phyloP scores from a whole-genome alignment of 2,113 vertebrate genomes.

The Nothobranchius kuhntae region DNA sequence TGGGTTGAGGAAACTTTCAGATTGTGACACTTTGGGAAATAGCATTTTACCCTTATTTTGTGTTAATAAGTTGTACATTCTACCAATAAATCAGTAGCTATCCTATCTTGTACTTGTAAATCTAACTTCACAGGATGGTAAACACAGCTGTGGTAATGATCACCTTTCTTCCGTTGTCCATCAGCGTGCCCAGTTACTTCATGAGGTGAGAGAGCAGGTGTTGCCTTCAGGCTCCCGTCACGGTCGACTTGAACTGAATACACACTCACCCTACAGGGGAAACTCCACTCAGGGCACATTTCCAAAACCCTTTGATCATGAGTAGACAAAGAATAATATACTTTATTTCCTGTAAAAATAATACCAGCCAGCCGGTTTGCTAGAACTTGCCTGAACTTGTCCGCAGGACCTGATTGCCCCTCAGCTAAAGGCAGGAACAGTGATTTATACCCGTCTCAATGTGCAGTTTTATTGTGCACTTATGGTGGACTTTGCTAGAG shows the following conservation, averaged over 20 bases:
- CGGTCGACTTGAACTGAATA: conserved; percentile 17
- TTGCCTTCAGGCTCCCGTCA: conserved; percentile 11
- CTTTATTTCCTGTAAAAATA: conserved; percentile 42
- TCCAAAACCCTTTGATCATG: conserved; percentile 23
- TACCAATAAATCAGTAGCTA: not conserved
- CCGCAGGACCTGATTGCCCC: not conserved
- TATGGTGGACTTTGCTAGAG: not conserved
- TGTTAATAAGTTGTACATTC: too few relatives aligned
- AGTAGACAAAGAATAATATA: conserved; percentile 1
- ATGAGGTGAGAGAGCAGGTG: conserved; percentile 20
- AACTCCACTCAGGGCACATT: conserved; percentile 54
- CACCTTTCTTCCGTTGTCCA: not conserved
- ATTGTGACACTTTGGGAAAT: conserved; percentile 20
- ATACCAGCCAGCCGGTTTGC: not conserved
- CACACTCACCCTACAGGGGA: conserved; percentile 30
- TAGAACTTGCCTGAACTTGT: conserved; percentile 20
- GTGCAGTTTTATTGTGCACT: not conserved
- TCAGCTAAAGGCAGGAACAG: not conserved
- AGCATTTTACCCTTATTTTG: too few relatives aligned
- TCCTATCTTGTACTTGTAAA: not conserved
- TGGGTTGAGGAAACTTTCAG: conserved; percentile 15
- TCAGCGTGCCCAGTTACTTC: not conserved
- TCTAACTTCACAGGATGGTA: not conserved
- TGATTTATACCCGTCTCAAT: not conserved
- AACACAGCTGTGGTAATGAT: not conserved